phyloP scores from a whole-genome alignment of 2,797 vertebrate genomes.

The Vespertilio murinus region DNA sequence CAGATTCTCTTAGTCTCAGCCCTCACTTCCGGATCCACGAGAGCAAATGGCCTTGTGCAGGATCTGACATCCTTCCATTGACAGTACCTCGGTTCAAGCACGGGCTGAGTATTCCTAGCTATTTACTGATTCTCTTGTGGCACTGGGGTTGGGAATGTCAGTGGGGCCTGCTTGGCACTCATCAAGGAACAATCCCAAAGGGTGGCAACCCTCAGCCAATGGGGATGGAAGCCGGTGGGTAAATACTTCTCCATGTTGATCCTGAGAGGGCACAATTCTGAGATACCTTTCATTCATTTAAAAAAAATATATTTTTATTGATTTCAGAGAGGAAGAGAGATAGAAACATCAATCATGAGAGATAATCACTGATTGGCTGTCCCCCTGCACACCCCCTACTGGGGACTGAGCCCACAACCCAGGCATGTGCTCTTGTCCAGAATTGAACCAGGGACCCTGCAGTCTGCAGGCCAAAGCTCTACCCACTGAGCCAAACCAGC shows the following conservation, averaged over 20 bases:
- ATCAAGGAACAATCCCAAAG: not conserved
- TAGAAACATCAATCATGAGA: too few relatives aligned
- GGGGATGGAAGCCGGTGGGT: not conserved
- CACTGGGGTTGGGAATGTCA: not conserved
- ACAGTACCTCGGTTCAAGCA: not conserved
- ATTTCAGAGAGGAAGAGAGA: too few relatives aligned
- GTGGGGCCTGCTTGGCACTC: not conserved
- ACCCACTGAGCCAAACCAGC: too few relatives aligned
- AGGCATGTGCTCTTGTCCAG: too few relatives aligned
- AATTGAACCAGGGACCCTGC: too few relatives aligned
- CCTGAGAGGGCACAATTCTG: not conserved
- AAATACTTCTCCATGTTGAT: not conserved
- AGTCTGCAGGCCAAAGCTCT: too few relatives aligned
- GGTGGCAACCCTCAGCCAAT: not conserved
- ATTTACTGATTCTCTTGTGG: not conserved
- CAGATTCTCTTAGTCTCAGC: not conserved
- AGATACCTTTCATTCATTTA: not conserved
- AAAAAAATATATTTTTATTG: too few relatives aligned
- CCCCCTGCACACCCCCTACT: too few relatives aligned
- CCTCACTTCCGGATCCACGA: not conserved
- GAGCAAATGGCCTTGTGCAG: not conserved
- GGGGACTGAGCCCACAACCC: too few relatives aligned
- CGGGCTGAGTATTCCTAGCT: not conserved
- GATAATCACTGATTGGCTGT: too few relatives aligned
- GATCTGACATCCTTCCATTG: not conserved